Evolutionary conservation across 2,113 vertebrate genomes (phyloP).

Genomic region (Urocolius indicus): DNA sequence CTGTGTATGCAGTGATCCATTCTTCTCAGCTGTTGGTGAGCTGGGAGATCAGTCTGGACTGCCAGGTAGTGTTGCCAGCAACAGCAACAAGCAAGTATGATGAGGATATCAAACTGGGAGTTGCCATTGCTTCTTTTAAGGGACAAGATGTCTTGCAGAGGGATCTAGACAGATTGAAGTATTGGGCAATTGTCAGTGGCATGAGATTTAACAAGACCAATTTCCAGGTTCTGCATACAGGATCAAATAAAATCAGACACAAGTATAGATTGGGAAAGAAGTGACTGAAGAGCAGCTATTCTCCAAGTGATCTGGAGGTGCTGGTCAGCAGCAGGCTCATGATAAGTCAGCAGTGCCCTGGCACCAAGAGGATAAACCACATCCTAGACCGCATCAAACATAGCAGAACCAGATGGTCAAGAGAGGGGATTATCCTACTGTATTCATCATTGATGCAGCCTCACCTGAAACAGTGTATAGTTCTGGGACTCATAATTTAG

Average conservation of each 20-base stretch:
- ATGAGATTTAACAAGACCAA: not conserved
- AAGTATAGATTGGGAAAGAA: not conserved
- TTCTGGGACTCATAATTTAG: not conserved
- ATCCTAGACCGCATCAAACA: not conserved
- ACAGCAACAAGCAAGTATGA: no score
- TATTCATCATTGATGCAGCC: not conserved
- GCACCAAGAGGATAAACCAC: not conserved
- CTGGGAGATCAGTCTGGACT: no score
- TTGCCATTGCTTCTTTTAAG: not conserved
- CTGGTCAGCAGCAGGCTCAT: not conserved
- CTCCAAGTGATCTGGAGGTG: not conserved
- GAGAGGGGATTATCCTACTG: not conserved
- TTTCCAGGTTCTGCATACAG: not conserved
- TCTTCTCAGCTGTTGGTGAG: no score
- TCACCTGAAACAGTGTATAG: not conserved
- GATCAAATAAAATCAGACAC: not conserved
- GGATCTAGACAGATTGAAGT: not conserved
- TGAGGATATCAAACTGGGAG: not conserved
- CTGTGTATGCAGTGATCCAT: no score
- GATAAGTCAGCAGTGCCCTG: not conserved
- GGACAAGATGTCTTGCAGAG: not conserved
- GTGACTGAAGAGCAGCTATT: not conserved
- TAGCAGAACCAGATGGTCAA: not conserved
- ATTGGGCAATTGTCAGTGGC: not conserved
- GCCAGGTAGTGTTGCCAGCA: no score